Evolutionary conservation across 1,140 invertebrate genomes (phyloP), one percentile per base, ranked within the genome.

Genomic region (Orchesella cincta): DNA sequence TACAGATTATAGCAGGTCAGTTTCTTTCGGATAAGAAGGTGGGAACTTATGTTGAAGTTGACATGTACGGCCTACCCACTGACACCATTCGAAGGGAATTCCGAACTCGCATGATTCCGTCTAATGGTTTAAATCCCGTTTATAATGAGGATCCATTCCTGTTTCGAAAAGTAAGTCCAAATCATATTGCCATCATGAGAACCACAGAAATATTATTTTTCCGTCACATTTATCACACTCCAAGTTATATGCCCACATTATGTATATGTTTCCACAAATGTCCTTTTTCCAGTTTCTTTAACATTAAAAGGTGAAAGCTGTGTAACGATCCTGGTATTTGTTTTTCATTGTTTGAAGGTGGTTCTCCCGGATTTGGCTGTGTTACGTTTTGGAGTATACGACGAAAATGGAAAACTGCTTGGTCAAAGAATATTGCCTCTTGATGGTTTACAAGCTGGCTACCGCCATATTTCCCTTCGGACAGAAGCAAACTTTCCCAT

Each of bases 401-500:
- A 99, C 86, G 98, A 99, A 86, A 98, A 94, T 84, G 94, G 95
- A 62, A 98, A 96, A 86, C 90, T 99, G 76, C 89, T 99, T 0
- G 98, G 98, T 0, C 98, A 99, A 85, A 88, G 98, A 76, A 99
- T 99, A 79, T 88, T 99, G 75, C 98, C 98, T 1, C 87, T 99
- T 67, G 98, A 99, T 87, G 98, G 98, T 64, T 88, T 99, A 33
- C 97, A 98, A 86, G 93, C 95, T 1, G 97, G 97, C 26, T 99
- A 99, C 87, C 88, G 98, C 0, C 98, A 99, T 85, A 98, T 99
- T 79, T 97, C 97, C 0, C 88, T 99, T 0, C 86, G 98, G 75
- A 99, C 98, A 0, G 98, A 99, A 86, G 96, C 97, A 46, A 99
- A 99, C 86, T 99, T 99, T 86, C 96, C 98, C 35, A 96, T 99